Evolutionary conservation across 2,888 invertebrate genomes (phyloP).

Genomic region (Pyrocoelia pectoralis): DNA sequence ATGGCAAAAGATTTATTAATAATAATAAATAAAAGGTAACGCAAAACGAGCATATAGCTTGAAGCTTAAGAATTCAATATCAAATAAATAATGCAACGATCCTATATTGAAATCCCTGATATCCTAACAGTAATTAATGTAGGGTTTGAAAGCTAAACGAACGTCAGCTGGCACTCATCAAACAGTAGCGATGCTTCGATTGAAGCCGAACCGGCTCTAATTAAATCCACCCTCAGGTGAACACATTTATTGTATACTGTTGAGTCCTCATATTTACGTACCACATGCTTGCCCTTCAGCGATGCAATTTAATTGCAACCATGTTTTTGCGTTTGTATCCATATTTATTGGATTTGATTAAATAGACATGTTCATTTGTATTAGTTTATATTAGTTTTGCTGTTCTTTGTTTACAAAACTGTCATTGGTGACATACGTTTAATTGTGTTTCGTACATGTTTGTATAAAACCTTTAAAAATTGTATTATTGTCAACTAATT

Average conservation of each 20-base stretch:
- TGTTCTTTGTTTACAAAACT: too few species aligned
- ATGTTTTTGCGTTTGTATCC: constrained; percentile 22
- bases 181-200: constrained; percentile 34
- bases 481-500: too few species aligned
- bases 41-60: too few species aligned
- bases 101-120: constrained; percentile 21
- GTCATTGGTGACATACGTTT: too few species aligned
- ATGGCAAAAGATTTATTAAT: too few species aligned
- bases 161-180: constrained; percentile 34
- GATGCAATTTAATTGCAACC: constrained; percentile 29
- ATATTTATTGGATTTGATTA: constrained; percentile 17
- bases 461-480: too few species aligned
- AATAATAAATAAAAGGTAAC: neutral
- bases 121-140: constrained; percentile 29
- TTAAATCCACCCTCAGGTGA: constrained; percentile 35
- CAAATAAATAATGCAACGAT: constrained; percentile 15
- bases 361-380: constrained; percentile 19
- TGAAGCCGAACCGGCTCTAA: constrained; percentile 27
- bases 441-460: too few species aligned
- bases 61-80: constrained; percentile 20
- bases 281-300: constrained; percentile 22
- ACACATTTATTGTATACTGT: constrained; percentile 29
- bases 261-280: constrained; percentile 26
- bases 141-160: constrained; percentile 27
- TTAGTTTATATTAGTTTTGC: neutral